Evolutionary conservation across 2,888 invertebrate species (phyloP).

Genomic region (Lissonota sp.): DNA sequence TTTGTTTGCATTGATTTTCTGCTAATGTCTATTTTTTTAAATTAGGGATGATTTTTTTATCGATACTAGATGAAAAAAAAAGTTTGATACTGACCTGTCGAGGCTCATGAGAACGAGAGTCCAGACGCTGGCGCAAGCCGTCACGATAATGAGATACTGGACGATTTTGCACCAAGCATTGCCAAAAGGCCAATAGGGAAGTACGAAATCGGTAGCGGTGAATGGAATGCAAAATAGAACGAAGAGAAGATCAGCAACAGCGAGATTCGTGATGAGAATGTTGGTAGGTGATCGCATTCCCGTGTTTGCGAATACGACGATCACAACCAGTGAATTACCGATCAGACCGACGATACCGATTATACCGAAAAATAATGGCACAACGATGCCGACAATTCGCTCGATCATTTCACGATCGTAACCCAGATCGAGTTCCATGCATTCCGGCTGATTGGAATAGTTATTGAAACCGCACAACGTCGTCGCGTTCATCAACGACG

Average conservation of each 20-base stretch:
- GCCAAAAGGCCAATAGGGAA: conserved; percentile 96
- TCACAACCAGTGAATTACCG: conserved; percentile 94
- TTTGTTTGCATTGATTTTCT: too few species aligned
- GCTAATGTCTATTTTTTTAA: too few species aligned
- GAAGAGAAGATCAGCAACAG: conserved; percentile 95
- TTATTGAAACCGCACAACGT: conserved; percentile 44
- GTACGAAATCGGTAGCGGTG: conserved; percentile 95
- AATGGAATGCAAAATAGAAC: conserved; percentile 97
- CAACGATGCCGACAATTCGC: conserved; percentile 89
- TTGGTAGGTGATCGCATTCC: conserved; percentile 98
- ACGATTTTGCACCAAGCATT: conserved; percentile 95
- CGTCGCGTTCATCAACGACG: conserved; percentile 44
- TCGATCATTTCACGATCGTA: conserved; percentile 82
- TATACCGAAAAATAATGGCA: conserved; percentile 93
- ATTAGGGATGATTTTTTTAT: too few species aligned
- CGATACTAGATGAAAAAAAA: too few species aligned
- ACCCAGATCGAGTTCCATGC: conserved; percentile 68
- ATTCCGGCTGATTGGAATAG: conserved; percentile 45
- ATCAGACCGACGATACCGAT: conserved; percentile 94
- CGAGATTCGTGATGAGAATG: conserved; percentile 94
- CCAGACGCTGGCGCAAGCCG: conserved; percentile 97
- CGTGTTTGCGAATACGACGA: conserved; percentile 94
- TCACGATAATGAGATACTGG: conserved; percentile 96
- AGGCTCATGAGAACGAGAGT: conserved; percentile 97
- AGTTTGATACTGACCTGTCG: conserved; percentile 86